phyloP scores from a whole-genome alignment of 2,113 vertebrate genomes.

The Theropithecus gelada region DNA sequence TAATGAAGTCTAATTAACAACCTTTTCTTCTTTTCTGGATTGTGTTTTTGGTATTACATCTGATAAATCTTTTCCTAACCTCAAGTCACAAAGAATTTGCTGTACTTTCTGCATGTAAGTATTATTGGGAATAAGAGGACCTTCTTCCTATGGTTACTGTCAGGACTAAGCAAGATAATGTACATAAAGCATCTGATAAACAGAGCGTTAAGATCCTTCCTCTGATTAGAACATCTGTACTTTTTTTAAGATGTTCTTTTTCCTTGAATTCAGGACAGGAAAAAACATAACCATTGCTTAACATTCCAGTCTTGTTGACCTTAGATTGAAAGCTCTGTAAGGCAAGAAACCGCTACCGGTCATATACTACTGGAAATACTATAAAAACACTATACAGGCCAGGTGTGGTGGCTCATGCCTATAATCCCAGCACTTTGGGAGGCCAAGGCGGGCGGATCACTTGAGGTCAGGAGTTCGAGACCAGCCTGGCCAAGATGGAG shows the following conservation, averaged over 20 bases:
- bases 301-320: neutral
- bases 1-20: neutral
- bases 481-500: no score
- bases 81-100: neutral
- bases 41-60: neutral
- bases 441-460: no score
- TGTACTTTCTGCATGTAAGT: neutral
- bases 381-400: neutral
- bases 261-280: neutral
- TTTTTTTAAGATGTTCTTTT: neutral
- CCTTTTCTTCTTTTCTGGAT: neutral
- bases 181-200: neutral
- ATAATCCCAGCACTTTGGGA: no score
- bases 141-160: neutral
- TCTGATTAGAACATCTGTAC: neutral
- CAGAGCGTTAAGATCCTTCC: neutral
- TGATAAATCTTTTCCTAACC: neutral
- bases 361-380: neutral
- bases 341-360: neutral
- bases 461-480: no score
- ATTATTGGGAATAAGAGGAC: neutral
- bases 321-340: neutral
- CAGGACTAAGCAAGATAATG: neutral
- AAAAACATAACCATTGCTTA: conserved; percentile 39
- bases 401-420: no score